These are phyloP conservation scores for Pelobates cultripes DNA, from an alignment of 2,797 vertebrate species.

Conservation along the genomic window DNA sequence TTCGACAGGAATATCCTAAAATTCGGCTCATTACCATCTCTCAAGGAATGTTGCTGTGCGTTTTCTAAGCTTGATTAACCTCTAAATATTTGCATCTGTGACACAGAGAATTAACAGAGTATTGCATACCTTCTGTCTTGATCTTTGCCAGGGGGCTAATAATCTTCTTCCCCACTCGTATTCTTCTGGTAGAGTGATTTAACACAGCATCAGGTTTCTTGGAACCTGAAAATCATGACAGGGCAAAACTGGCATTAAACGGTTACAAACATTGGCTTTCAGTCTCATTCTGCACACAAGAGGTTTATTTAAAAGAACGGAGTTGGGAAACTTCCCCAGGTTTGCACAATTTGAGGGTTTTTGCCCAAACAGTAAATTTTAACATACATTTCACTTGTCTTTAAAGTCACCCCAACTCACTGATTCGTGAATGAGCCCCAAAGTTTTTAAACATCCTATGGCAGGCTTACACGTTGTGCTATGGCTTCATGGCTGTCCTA, in stretches of 20 bases:
- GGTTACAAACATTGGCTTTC: background rate
- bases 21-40: background rate
- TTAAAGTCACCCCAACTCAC: too few species aligned
- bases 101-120: background rate
- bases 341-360: too few species aligned
- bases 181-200: slow-evolving; percentile 65
- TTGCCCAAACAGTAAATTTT: too few species aligned
- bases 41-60: background rate
- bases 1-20: background rate
- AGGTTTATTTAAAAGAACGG: too few species aligned
- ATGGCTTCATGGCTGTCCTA: too few species aligned
- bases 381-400: too few species aligned
- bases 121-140: slow-evolving; percentile 64
- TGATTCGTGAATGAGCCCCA: too few species aligned
- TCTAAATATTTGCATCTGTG: too few species aligned
- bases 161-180: slow-evolving; percentile 65
- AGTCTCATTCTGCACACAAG: background rate
- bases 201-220: slow-evolving; percentile 58
- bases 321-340: too few species aligned
- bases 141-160: slow-evolving; percentile 57
- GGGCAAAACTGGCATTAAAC: background rate
- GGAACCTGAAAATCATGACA: slow-evolving; percentile 23
- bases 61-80: too few species aligned
- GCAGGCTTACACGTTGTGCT: too few species aligned
- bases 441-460: background rate